Percentiles rank a stretch among this genome's conserved stretches.
These are phyloP conservation scores for Musca vetustissima DNA, from an alignment of 1,140 invertebrate species.

Conservation along the genomic window DNA sequence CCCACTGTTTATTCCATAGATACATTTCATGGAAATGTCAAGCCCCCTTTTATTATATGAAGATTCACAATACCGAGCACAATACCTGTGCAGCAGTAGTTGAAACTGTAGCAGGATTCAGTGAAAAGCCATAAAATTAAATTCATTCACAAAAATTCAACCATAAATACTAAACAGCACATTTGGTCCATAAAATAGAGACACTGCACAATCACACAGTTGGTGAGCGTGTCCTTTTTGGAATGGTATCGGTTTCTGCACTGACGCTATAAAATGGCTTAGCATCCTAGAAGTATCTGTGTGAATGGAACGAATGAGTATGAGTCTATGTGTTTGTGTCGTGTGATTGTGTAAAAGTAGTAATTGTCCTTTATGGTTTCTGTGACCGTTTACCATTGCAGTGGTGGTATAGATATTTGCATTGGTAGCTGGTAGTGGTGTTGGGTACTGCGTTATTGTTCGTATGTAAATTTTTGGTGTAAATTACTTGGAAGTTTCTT, in stretches of 20 bases:
- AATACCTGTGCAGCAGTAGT: slow-evolving; percentile 3
- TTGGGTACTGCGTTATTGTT: slow-evolving; percentile 9
- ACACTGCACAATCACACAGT: background rate
- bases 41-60: too few relatives aligned
- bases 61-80: background rate
- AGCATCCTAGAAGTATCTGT: too few relatives aligned
- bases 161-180: slow-evolving; percentile 17
- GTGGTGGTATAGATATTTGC: background rate
- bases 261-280: too few relatives aligned
- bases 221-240: too few relatives aligned
- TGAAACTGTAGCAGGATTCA: background rate
- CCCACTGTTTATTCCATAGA: too few relatives aligned
- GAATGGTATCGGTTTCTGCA: background rate
- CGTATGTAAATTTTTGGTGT: slow-evolving; percentile 23
- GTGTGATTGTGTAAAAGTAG: background rate
- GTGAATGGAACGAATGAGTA: background rate
- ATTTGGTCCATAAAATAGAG: slow-evolving; percentile 7
- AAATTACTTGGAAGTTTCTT: slow-evolving; percentile 23
- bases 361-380: too few relatives aligned
- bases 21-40: too few relatives aligned
- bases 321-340: background rate
- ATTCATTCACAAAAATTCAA: slow-evolving; percentile 21
- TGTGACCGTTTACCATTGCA: background rate
- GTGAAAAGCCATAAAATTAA: slow-evolving; percentile 17
- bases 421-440: background rate